Percentiles rank a stretch among this genome's conserved stretches.
phyloP scores from a whole-genome alignment of 2,888 invertebrate genomes.

The Nasonia oneida region DNA sequence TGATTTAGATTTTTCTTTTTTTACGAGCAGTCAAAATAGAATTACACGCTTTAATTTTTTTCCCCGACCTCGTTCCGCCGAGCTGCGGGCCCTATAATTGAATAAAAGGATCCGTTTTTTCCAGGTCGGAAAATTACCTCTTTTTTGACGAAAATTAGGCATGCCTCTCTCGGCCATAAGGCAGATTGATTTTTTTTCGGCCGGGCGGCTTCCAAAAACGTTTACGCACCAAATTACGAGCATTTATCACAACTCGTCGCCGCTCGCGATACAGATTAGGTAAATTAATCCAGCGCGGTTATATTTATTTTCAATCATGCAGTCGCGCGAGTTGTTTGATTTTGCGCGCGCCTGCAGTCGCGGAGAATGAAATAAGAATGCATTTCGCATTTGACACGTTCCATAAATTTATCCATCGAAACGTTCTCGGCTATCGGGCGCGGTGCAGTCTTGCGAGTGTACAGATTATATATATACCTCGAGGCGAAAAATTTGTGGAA shows the following conservation, averaged over 20 bases:
- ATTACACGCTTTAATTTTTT: conserved; percentile 42
- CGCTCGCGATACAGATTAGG: background rate
- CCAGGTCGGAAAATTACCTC: background rate
- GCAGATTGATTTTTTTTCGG: conserved; percentile 25
- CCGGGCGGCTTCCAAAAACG: background rate
- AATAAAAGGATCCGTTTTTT: conserved; percentile 34
- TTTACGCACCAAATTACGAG: background rate
- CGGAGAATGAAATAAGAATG: conserved; percentile 5
- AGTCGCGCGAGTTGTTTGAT: too few relatives aligned
- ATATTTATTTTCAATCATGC: background rate
- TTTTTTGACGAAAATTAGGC: conserved; percentile 21
- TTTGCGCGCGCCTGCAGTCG: too few relatives aligned
- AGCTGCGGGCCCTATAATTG: conserved; percentile 14
- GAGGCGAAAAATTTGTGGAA: conserved; percentile 40
- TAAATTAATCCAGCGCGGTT: background rate
- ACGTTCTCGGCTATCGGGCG: conserved; percentile 26
- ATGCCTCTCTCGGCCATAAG: background rate
- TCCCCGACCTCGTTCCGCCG: background rate
- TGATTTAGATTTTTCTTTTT: conserved; percentile 21
- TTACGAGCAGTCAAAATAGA: conserved; percentile 19
- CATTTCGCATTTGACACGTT: background rate
- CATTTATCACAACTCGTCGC: background rate
- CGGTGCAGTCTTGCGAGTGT: background rate
- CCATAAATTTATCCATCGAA: conserved; percentile 49
- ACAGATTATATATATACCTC: conserved; percentile 29